Evolutionary conservation across 2,888 invertebrate species (phyloP), one percentile per base, ranked within the genome.

Genomic region (Elgonia sp.): DNA sequence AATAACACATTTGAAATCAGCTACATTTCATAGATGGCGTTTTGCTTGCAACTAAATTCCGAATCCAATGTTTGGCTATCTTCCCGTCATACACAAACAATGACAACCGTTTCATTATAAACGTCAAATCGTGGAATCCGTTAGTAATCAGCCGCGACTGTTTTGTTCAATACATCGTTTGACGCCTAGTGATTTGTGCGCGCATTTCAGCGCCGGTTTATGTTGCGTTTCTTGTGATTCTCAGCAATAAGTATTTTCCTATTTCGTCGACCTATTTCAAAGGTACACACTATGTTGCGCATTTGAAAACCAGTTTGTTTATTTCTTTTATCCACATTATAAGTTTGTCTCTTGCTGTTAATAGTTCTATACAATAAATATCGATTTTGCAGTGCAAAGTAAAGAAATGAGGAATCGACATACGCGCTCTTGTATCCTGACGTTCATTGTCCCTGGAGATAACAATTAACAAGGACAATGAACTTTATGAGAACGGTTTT

Each of bases 401-500:
- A 60, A 60, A 60, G 29, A 5, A 12, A 4, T 10, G 55, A n/a
- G n/a, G 14, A 18, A 4, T 29, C 57, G 57, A 37, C 14, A 37
- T 53, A 16, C n/a, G 21, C n/a, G 5, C 16, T 50, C 20, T 53
- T 12, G 7, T 18, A 50, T 70, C 60, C 60, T 60, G 42, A 60
- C 42, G 73, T 73, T 57, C 77, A 39, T 65, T 77, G 65, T 77
- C 53, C 63, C 42, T 53, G 14, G 37, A 53, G 39, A 16, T n/a
- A 39, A 65, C 39, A 77, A 77, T 77, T 65, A 77, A 53, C 37
- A 60, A 18, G 77, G 77, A 65, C 77, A 77, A 77, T 65, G 77
- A 77, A 77, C 77, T 65, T 63, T 39, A 76, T 20, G 65, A 53
- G 37, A 53, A 65, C 62, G 42, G 39, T 77, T 20, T 77, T 50